Conservation (phyloP, 2,797 vertebrate species). For the Sphaeramia orbicularis region DNA sequence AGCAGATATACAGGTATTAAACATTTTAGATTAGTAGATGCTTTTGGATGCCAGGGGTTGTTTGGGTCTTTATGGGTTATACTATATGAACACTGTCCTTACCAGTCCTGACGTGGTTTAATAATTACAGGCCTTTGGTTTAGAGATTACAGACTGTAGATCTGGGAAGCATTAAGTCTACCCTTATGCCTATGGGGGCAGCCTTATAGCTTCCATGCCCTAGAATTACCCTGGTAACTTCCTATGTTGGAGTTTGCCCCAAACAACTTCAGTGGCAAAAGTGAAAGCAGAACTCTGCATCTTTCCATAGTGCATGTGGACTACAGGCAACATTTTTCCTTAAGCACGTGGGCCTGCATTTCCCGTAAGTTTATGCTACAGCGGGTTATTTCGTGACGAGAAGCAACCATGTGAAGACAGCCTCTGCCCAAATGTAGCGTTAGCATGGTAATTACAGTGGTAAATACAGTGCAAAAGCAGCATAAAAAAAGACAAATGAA, state of each 20-base stretch:
- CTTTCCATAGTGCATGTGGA: not conserved
- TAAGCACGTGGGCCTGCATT: not conserved
- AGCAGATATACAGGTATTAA: no score
- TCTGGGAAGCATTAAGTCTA: constrained; percentile 53
- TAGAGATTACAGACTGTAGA: constrained; percentile 25
- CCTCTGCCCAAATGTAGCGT: not conserved
- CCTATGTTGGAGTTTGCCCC: not conserved
- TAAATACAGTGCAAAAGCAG: constrained; percentile 10
- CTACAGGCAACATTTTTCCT: not conserved
- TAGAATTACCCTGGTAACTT: constrained; percentile 14
- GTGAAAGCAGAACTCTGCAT: not conserved
- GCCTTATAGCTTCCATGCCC: constrained; percentile 12
- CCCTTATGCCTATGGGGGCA: constrained; percentile 11
- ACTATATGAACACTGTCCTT: no score
- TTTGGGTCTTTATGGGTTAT: no score
- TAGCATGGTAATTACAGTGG: not conserved
- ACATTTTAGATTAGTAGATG: no score
- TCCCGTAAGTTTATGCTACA: not conserved
- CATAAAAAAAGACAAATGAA: not conserved
- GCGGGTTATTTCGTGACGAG: not conserved
- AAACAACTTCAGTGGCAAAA: constrained; percentile 2
- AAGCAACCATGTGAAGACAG: not conserved
- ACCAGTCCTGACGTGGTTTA: no score
- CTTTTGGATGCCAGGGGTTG: no score
- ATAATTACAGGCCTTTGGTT: not conserved